Percentiles rank a stretch among this genome's conserved stretches.
Evolutionary conservation across 2,113 vertebrate species (phyloP).

Genomic region (Myotis lucifugus): DNA sequence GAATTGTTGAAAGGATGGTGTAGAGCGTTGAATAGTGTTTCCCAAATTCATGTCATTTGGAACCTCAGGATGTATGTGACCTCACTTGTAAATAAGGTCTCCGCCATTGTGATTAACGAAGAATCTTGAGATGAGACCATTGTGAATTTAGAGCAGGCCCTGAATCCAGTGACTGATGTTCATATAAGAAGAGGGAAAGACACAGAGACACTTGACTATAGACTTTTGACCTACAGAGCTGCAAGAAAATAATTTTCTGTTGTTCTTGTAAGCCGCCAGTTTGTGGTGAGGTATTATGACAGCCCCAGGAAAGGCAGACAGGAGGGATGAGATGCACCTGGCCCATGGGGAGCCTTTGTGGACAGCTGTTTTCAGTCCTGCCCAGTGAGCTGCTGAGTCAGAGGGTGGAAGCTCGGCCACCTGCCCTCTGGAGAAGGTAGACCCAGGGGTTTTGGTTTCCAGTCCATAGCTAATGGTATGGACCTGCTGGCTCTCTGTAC

Average conservation of each 20-base stretch:
- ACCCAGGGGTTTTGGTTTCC: neutral
- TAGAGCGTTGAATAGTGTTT: neutral
- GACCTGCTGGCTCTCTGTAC: neutral
- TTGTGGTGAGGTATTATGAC: neutral
- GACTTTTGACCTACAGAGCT: neutral
- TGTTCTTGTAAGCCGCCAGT: neutral
- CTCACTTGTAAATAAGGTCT: neutral
- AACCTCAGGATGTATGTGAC: neutral
- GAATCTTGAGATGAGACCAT: neutral
- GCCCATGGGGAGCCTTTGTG: too few species aligned
- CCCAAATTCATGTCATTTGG: neutral
- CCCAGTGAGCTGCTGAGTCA: neutral
- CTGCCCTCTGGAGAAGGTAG: neutral
- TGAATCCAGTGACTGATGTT: neutral
- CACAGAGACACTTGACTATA: neutral
- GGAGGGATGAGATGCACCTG: neutral
- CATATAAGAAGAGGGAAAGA: neutral
- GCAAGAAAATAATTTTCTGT: neutral
- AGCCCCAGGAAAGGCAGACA: neutral
- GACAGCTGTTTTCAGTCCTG: accelerated
- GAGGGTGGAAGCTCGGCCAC: neutral
- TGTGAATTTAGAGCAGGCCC: neutral
- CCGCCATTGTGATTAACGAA: neutral
- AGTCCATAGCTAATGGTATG: too few species aligned
- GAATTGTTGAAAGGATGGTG: neutral